phyloP scores from a whole-genome alignment of 2,113 vertebrate species.

The Cettia cetti region DNA sequence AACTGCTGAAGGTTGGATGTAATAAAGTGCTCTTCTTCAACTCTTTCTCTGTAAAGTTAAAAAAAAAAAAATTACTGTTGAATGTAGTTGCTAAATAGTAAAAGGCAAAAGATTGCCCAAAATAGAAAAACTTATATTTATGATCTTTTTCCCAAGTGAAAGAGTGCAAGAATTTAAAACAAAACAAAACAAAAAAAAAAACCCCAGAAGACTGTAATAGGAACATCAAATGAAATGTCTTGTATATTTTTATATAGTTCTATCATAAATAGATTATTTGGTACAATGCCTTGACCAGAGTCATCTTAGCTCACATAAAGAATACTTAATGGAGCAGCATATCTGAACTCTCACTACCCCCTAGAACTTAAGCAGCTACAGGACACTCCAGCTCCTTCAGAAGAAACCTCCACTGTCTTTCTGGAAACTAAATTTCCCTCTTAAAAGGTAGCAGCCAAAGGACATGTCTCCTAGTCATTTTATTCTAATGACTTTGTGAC shows the following conservation, averaged over 20 bases:
- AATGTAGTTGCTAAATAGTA: not conserved
- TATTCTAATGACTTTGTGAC: not conserved
- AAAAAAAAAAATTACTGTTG: not conserved
- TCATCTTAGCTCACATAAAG: not conserved
- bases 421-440: not conserved
- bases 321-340: not conserved
- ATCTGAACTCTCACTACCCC: not conserved
- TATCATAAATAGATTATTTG: not conserved
- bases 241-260: not conserved
- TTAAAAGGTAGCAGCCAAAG: not conserved
- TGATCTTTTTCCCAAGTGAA: not conserved
- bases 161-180: not conserved
- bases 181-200: not conserved
- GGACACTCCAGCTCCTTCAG: not conserved
- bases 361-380: not conserved
- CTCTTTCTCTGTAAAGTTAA: conserved; percentile 69
- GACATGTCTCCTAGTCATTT: not conserved
- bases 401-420: not conserved
- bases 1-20: conserved; percentile 59
- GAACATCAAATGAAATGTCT: not conserved
- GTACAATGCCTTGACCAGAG: not conserved
- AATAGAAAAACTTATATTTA: not conserved
- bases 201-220: not conserved
- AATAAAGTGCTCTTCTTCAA: conserved; percentile 60
- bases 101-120: not conserved